A percentile compares a stretch with the other conserved stretches of the same genome.
phyloP scores from a whole-genome alignment of 2,797 vertebrate genomes.

The Australoheros facetus region DNA sequence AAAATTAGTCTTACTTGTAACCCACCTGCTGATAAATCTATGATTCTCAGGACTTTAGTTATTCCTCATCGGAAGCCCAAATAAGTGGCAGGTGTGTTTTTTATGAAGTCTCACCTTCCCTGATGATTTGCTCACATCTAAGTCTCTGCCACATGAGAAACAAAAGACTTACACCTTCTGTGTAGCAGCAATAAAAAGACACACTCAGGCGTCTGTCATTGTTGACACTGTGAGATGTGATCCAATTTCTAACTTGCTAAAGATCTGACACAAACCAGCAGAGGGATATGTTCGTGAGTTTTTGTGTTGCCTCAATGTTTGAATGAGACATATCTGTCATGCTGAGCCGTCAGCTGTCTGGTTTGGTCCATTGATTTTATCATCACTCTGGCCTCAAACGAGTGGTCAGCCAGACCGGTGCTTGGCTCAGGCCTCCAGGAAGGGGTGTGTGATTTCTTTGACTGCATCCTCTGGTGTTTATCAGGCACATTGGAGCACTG shows the following conservation, averaged over 20 bases:
- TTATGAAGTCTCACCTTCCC: slow-evolving; percentile 22
- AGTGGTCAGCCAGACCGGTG: slow-evolving; percentile 20
- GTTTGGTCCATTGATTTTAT: slow-evolving; percentile 7
- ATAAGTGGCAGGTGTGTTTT: slow-evolving; percentile 21
- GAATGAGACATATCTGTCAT: background rate
- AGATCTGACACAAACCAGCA: slow-evolving; percentile 6
- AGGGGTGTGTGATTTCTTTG: slow-evolving; percentile 31
- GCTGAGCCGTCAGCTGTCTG: background rate
- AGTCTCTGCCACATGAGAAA: background rate
- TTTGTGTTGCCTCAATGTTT: background rate
- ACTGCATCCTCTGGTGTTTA: slow-evolving; percentile 24
- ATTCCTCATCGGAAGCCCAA: slow-evolving; percentile 2
- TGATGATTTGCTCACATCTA: background rate
- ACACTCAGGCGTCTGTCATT: slow-evolving; percentile 9
- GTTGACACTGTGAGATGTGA: slow-evolving; percentile 8
- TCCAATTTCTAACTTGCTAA: slow-evolving; percentile 1
- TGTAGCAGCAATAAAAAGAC: background rate
- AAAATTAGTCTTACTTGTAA: background rate
- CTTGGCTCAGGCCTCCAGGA: slow-evolving; percentile 27
- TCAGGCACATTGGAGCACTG: slow-evolving; percentile 13
- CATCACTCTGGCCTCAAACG: slow-evolving; percentile 19
- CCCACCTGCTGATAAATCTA: background rate
- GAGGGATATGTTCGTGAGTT: slow-evolving; percentile 1
- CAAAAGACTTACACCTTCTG: background rate
- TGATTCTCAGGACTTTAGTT: background rate